Base-by-base conservation (phyloP, 2,888 invertebrate genomes). In the Noctua comes region DNA sequence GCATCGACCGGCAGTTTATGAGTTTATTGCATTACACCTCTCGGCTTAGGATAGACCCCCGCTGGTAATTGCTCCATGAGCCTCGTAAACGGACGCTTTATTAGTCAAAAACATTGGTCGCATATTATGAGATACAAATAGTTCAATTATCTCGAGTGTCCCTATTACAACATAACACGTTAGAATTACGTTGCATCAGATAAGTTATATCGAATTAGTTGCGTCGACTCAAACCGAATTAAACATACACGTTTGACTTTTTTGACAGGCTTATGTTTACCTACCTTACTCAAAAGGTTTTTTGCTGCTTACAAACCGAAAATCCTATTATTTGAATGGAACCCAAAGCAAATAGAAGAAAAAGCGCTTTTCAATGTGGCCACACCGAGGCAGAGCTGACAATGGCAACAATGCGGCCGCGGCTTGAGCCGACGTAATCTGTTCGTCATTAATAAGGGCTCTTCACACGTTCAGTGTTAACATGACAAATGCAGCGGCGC, bases 401-500 rank as follows among this genome's bases (percentile, higher is more conserved):
- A 95, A 94, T 93, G 92, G 91, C 89, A 89, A 94, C 93, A 95
- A 94, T 94, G 89, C 86, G 79, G 80, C 84, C 85, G 87, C 90
- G 93, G 88, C 88, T 89, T 90, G 91, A 91, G 92, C 91, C 91
- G 92, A 92, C 92, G 93, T 95, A 95, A 96, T 96, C 95, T 93
- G 92, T 91, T 91, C 91, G 92, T 95, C 96, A 96, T 96, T 96
- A 96, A 96, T 96, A 96, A 96, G 92, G 91, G 92, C 93, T 94
- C 95, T 96, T 96, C 95, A 95, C 96, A 95, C 95, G 94, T 95
- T 94, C 93, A 93, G 96, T 95, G 96, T 95, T 95, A 96, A 96
- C 95, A 96, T 96, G 96, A 96, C 96, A 96, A 96, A 96, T 95
- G 96, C 92, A 91, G 91, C 91, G 91, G 90, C 74, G 87, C 83